Base-by-base conservation (phyloP, 2,888 invertebrate species). In the Pyrgus malvae region DNA sequence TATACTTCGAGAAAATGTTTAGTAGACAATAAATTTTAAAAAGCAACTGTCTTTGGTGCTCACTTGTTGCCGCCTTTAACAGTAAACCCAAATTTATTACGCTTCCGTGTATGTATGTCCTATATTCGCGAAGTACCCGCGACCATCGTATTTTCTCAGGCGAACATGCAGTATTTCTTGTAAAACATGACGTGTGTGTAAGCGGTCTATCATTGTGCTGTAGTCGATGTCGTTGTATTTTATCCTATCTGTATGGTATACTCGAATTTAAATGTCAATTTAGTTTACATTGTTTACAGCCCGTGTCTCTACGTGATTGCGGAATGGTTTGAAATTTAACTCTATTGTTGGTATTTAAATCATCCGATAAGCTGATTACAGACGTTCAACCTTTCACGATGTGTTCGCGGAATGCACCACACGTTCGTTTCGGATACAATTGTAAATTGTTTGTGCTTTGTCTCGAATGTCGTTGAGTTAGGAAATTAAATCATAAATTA, bases 341-440 rank as follows among this genome's bases (percentile, higher is more conserved):
- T 74, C 74, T 69, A 76, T 83, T 83, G 80, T 83, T 82, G 83
- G 81, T 84, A 86, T 87, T 87, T 86, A 85, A 80, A 78, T 80
- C 80, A 78, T 74, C 69, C 68, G 80, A 86, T 85, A 80, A 78
- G 74, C 76, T 79, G 86, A 86, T 87, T 79, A 75, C 75, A 74
- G 72, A 74, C 76, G 57, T 75, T 72, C 79, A 83, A 88, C 88
- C 88, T 89, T 83, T 89, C 88, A 89, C 88, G 89, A 88, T 80
- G 78, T 70, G 68, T 65, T 61, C 62, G 19, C 35, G 44, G 53
- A 37, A 54, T 54, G 46, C 17, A 60, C 61, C 64, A 65, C 63
- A 65, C 60, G 61, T 44, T 46, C 31, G 42, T 37, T 49, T 54
- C 9, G 42, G 38, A 29, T 46, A 35, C 53, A 45, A 54, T 38